Evolutionary conservation across 2,797 vertebrate genomes (phyloP).

Genomic region (Holocentrus rufus): DNA sequence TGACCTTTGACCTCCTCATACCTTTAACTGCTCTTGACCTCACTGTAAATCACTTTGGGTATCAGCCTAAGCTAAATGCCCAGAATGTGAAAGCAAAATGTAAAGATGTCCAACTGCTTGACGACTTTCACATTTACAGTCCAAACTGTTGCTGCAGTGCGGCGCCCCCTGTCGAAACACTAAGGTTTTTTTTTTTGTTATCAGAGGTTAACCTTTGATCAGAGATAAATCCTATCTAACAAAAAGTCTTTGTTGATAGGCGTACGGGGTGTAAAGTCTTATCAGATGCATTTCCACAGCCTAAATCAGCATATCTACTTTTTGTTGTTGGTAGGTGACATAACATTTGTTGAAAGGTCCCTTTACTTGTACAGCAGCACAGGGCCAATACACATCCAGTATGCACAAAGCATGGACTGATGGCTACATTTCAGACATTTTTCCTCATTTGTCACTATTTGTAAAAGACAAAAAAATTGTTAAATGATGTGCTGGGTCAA

Average conservation of each 20-base stretch:
- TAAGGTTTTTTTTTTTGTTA: slow-evolving; percentile 9
- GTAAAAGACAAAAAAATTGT: background rate
- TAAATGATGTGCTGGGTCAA: background rate
- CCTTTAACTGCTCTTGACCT: too few species aligned
- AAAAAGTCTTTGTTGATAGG: slow-evolving; percentile 17
- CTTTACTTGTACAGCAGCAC: background rate
- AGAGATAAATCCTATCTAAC: background rate
- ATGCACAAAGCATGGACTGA: too few species aligned
- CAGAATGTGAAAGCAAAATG: too few species aligned
- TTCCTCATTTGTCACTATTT: too few species aligned
- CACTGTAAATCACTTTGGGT: too few species aligned
- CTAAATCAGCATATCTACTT: background rate
- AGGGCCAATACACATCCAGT: too few species aligned
- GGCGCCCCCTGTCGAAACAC: background rate
- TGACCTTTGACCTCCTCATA: too few species aligned
- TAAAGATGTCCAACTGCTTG: too few species aligned
- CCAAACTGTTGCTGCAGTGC: background rate
- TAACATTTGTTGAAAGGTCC: background rate
- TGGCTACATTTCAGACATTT: too few species aligned
- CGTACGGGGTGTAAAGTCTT: slow-evolving; percentile 9
- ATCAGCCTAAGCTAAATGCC: too few species aligned
- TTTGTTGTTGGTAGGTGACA: background rate
- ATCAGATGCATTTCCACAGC: slow-evolving; percentile 18
- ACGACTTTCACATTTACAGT: too few species aligned
- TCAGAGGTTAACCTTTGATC: slow-evolving; percentile 64